Evolutionary conservation across 2,113 vertebrate genomes (phyloP), one percentile per base, ranked within the genome.

Genomic region (Odocoileus hemionus): DNA sequence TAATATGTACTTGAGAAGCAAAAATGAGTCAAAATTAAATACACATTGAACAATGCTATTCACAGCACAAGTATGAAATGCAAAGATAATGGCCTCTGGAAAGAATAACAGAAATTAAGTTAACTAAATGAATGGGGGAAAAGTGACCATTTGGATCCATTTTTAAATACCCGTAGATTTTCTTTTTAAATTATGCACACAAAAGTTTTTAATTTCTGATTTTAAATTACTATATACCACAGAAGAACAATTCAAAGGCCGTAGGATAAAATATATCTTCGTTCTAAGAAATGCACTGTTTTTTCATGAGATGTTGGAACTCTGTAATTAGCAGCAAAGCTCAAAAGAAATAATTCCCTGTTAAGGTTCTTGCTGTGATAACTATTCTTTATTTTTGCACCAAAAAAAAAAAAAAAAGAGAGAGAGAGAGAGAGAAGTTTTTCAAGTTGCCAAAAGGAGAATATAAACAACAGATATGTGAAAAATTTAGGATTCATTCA

Each of bases 21-120:
- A 96, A 96, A 97, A 10, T 45, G 6, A 64, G 47, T 52, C 16
- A 28, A 86, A 95, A 97, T 79, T 91, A 95, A 96, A 89, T 57
- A 70, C 15, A 86, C 76, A 79, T 61, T 84, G 36, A 91, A 84
- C 70, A 94, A 89, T 80, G 45, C 33, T 96, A 52, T 93, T 96
- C 70, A 95, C 45, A 85, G 76, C 47, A 82, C 7, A 74, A 86
- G 45, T 39, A 86, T 84, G 26, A 92, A 92, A 92, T 84, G 50
- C 78, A 97, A 96, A 70, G 92, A 96, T 94, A 92, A 96, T 26
- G 33, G 67, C 45, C 45, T 93, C 21, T 45, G 50, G 54, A 92
- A 94, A 92, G 26, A 93, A 36, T 54, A 93, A 74, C 39, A 84
- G 43, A 92, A 95, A 94, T 86, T 86, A 52, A 84, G 19, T 76